Evolutionary conservation across 2,797 vertebrate genomes (phyloP).

Genomic region (Spondyliosoma cantharus): DNA sequence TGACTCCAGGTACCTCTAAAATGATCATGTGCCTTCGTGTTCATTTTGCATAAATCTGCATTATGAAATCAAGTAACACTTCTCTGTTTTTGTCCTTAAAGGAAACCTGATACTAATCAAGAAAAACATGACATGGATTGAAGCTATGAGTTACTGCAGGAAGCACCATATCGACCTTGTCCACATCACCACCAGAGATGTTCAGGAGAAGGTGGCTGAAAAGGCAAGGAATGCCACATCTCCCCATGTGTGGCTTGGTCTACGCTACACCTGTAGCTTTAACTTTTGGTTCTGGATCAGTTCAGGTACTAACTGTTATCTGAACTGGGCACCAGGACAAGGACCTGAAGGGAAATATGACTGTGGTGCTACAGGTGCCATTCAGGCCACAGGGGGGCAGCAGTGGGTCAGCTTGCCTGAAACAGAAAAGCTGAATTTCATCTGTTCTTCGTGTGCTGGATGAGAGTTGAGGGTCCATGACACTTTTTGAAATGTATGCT

Average conservation of each 20-base stretch:
- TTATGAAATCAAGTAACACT: neutral
- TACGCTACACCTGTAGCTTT: constrained; percentile 76
- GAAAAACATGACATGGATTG: constrained; percentile 77
- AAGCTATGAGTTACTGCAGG: constrained; percentile 78
- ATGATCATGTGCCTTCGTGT: neutral
- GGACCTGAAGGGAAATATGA: constrained; percentile 49
- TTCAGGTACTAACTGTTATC: constrained; percentile 66
- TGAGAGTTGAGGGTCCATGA: constrained; percentile 9
- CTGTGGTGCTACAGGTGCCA: constrained; percentile 70
- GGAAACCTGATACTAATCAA: constrained; percentile 71
- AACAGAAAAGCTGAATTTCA: constrained; percentile 75
- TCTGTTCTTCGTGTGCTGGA: constrained; percentile 63
- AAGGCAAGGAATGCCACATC: constrained; percentile 64
- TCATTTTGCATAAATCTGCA: constrained; percentile 10
- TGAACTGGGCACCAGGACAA: constrained; percentile 76
- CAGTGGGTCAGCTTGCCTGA: constrained; percentile 74
- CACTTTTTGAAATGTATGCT: neutral
- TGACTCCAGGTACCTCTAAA: constrained; percentile 48
- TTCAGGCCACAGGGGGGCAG: constrained; percentile 79
- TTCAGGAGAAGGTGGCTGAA: constrained; percentile 67
- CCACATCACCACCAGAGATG: constrained; percentile 57
- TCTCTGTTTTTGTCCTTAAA: constrained; percentile 31
- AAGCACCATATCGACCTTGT: constrained; percentile 71
- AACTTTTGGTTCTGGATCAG: constrained; percentile 80
- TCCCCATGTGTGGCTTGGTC: constrained; percentile 75